These are phyloP conservation scores for Parochlus steinenii DNA, from an alignment of 2,888 invertebrate genomes.

Conservation along the genomic window DNA sequence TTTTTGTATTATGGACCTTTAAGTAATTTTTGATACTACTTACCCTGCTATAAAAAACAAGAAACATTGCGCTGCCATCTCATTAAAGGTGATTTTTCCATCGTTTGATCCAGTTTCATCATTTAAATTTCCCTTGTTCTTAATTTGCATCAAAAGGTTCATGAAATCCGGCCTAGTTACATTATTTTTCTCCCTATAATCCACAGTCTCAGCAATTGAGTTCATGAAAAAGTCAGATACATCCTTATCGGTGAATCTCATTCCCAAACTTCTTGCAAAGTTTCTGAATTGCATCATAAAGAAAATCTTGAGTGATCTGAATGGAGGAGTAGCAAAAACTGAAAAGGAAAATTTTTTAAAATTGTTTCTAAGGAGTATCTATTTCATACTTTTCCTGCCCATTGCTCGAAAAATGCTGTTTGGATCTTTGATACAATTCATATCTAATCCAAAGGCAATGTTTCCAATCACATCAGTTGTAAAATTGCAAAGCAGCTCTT, in stretches of 20 bases:
- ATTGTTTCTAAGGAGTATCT: too few species aligned
- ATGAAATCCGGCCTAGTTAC: constrained; percentile 36
- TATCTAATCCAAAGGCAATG: background rate
- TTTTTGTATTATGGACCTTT: background rate
- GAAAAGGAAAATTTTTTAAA: too few species aligned
- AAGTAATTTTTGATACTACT: background rate
- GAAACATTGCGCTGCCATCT: constrained; percentile 6
- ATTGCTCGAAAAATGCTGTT: constrained; percentile 20
- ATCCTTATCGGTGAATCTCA: constrained; percentile 19
- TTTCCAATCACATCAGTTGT: constrained; percentile 7
- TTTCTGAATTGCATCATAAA: constrained; percentile 1
- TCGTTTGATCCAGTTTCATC: too few species aligned
- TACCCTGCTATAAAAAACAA: constrained; percentile 1
- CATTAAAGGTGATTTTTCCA: background rate
- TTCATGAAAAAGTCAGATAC: constrained; percentile 31
- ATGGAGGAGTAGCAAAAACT: too few species aligned
- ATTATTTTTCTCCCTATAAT: constrained; percentile 32
- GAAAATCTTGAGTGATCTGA: background rate
- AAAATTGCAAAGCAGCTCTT: background rate
- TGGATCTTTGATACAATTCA: constrained; percentile 17
- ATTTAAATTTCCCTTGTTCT: too few species aligned
- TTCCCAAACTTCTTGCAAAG: constrained; percentile 15
- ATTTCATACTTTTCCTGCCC: too few species aligned
- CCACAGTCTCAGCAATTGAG: constrained; percentile 32
- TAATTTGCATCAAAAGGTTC: constrained; percentile 27